Evolutionary conservation across 2,888 invertebrate species (phyloP).

Genomic region (Drosophila falleni): DNA sequence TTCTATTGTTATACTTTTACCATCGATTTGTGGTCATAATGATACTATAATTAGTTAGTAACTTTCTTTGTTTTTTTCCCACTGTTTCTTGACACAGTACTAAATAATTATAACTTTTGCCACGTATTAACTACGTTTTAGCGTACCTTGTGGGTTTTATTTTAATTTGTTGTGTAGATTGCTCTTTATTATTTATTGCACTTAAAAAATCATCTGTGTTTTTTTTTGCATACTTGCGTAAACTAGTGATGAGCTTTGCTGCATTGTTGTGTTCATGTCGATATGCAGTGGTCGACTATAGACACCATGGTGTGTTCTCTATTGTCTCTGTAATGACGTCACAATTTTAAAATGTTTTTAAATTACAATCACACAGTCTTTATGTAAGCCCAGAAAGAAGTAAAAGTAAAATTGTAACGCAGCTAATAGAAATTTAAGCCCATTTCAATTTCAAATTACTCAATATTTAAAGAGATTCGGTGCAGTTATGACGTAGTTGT

Average conservation of each 20-base stretch:
- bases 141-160: conserved; percentile 42
- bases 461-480: background rate
- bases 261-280: conserved; percentile 15
- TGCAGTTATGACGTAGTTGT: background rate
- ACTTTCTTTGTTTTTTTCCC: background rate
- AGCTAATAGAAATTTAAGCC: background rate
- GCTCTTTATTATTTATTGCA: conserved; percentile 44
- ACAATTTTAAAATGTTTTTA: background rate
- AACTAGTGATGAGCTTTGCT: conserved; percentile 20
- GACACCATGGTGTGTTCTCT: background rate
- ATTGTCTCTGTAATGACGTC: background rate
- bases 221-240: conserved; percentile 28
- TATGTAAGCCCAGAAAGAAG: background rate
- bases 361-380: too few relatives aligned
- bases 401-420: background rate
- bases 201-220: conserved; percentile 31
- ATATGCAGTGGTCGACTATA: conserved; percentile 8
- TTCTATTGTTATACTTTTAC: conserved; percentile 14
- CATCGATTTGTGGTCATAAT: conserved; percentile 2
- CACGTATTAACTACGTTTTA: conserved; percentile 31
- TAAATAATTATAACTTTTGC: conserved; percentile 18
- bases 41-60: background rate
- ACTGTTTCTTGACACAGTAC: background rate
- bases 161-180: conserved; percentile 26
- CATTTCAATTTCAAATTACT: background rate